These are phyloP conservation scores for Porites lobata DNA, from an alignment of 92 coral and sea anemone genomes.

Conservation along the genomic window DNA sequence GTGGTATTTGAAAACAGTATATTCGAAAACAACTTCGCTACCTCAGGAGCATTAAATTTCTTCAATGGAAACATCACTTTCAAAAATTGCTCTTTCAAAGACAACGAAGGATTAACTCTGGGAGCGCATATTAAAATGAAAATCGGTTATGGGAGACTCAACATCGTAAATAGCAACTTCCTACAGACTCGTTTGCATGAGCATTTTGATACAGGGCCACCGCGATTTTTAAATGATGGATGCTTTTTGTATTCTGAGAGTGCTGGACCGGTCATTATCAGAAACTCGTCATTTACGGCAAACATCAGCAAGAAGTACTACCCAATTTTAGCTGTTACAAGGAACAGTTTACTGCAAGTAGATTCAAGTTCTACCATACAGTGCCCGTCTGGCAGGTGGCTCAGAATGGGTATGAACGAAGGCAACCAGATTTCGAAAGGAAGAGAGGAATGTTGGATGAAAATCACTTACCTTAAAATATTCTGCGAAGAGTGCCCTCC, in stretches of 20 bases:
- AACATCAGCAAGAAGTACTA: not conserved
- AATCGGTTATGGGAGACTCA: slow-evolving; percentile 35
- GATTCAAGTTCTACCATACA: slow-evolving; percentile 28
- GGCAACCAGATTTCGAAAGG: not conserved
- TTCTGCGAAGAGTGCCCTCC: slow-evolving; percentile 54
- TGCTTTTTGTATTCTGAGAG: slow-evolving; percentile 58
- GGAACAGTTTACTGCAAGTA: slow-evolving; percentile 22
- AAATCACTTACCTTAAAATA: slow-evolving; percentile 20
- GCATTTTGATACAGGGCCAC: not conserved
- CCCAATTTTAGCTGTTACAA: slow-evolving; percentile 20
- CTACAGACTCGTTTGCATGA: slow-evolving; percentile 5
- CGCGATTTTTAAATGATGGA: not conserved
- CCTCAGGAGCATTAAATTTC: slow-evolving; percentile 39
- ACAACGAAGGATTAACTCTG: slow-evolving; percentile 28
- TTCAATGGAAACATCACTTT: slow-evolving; percentile 33
- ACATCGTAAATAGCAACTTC: slow-evolving; percentile 39
- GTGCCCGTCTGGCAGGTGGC: slow-evolving; percentile 22
- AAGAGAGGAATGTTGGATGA: not conserved
- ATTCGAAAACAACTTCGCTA: slow-evolving; percentile 48
- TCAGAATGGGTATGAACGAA: not conserved
- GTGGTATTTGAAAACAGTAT: slow-evolving; percentile 27
- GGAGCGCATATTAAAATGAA: slow-evolving; percentile 33
- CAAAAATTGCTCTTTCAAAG: slow-evolving; percentile 39
- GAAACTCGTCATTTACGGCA: slow-evolving; percentile 41
- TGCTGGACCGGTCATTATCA: slow-evolving; percentile 29